Conservation (phyloP, 2,797 vertebrate species). For the Delichon dasypus region DNA sequence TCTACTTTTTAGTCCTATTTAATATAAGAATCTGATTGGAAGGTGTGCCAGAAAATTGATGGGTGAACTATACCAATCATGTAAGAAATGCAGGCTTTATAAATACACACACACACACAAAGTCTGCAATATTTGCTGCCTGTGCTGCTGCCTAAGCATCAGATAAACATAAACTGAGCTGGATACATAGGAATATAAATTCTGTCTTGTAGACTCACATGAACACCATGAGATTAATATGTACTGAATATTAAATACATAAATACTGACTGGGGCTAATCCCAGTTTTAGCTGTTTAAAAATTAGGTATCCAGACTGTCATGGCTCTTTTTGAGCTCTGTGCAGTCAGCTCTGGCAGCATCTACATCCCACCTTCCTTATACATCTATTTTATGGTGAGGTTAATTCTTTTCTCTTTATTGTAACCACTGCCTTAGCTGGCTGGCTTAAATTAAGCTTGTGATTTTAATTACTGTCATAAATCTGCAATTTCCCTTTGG, state of each 20-base stretch:
- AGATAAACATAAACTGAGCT: not conserved
- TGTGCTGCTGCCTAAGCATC: not conserved
- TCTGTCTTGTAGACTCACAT: not conserved
- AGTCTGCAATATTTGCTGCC: not conserved
- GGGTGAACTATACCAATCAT: not conserved
- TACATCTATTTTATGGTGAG: not conserved
- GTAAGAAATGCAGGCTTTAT: not conserved
- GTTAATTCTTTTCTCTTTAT: not conserved
- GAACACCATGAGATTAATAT: not conserved
- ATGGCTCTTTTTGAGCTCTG: not conserved
- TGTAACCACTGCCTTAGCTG: not conserved
- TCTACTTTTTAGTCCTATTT: not conserved
- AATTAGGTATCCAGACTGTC: not conserved
- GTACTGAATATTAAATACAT: not conserved
- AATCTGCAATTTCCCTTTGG: conserved; percentile 6
- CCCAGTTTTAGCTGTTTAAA: not conserved
- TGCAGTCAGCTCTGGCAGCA: not conserved
- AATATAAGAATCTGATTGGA: not conserved
- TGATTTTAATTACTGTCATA: conserved; percentile 8
- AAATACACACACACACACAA: not conserved
- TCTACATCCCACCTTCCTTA: not conserved
- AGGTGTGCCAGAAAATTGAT: not conserved
- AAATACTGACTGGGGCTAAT: not conserved
- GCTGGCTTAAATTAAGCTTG: not conserved
- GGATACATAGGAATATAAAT: not conserved